Evolutionary conservation across 2,888 invertebrate species (phyloP).

Genomic region (Polydrusus cervinus): DNA sequence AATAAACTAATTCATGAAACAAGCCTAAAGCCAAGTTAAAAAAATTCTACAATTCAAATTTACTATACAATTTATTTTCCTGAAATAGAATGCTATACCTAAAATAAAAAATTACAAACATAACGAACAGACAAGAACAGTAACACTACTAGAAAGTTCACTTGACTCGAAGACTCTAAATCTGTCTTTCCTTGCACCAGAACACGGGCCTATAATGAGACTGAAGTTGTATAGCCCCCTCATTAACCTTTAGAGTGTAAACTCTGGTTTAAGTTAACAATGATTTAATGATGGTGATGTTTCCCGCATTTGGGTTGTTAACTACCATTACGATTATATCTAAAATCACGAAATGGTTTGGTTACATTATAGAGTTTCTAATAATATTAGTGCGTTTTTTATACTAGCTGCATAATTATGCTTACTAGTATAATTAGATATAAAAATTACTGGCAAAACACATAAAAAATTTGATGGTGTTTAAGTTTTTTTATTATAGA

Average conservation of each 20-base stretch:
- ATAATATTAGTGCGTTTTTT: neutral
- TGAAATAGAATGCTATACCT: slow-evolving; percentile 26
- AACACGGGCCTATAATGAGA: slow-evolving; percentile 66
- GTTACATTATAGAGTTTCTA: neutral
- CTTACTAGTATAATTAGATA: too few species aligned
- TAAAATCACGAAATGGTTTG: neutral
- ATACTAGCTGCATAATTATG: too few species aligned
- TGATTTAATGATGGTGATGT: slow-evolving; percentile 51
- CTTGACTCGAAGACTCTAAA: slow-evolving; percentile 61
- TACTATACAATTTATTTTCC: neutral
- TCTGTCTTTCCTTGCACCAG: slow-evolving; percentile 63
- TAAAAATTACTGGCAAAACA: too few species aligned
- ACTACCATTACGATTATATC: slow-evolving; percentile 37
- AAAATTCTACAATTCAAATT: neutral
- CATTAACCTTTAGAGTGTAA: slow-evolving; percentile 59
- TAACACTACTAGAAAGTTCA: slow-evolving; percentile 55
- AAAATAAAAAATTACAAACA: slow-evolving; percentile 42
- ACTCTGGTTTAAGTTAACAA: slow-evolving; percentile 55
- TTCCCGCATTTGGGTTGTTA: slow-evolving; percentile 44
- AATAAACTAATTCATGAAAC: too few species aligned
- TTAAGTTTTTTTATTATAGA: too few species aligned
- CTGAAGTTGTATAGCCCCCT: slow-evolving; percentile 60
- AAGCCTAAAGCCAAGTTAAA: too few species aligned
- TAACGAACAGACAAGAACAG: slow-evolving; percentile 39
- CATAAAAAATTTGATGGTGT: too few species aligned